phyloP scores from a whole-genome alignment of 2,888 invertebrate genomes.

The Apeira syringaria region DNA sequence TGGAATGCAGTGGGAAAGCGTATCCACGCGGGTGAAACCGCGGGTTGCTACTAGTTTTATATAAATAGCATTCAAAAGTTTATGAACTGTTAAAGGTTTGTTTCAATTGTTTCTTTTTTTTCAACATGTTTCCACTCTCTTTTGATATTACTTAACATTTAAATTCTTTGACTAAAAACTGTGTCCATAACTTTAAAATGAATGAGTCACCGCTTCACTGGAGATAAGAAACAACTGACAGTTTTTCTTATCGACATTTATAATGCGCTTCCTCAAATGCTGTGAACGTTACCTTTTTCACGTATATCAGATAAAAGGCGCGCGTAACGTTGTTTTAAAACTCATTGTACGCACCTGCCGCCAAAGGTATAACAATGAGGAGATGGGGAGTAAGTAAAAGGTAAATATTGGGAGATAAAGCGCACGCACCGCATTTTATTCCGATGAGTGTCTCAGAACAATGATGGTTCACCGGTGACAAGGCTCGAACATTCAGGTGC shows the following conservation, averaged over 20 bases:
- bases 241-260: conserved; percentile 43
- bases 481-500: conserved; percentile 59
- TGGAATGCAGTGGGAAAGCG: too few species aligned
- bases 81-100: too few species aligned
- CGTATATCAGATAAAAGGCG: conserved; percentile 47
- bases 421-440: conserved; percentile 46
- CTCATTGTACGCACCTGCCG: conserved; percentile 56
- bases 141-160: too few species aligned
- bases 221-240: conserved; percentile 19
- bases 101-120: too few species aligned
- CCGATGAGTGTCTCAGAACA: conserved; percentile 67
- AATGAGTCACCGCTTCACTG: conserved; percentile 27
- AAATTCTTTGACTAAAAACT: too few species aligned
- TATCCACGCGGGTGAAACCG: too few species aligned
- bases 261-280: conserved; percentile 50
- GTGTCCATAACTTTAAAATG: conserved; percentile 3
- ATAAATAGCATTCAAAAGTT: too few species aligned
- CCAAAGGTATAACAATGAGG: conserved; percentile 56
- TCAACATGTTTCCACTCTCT: too few species aligned
- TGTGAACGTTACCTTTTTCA: conserved; percentile 52
- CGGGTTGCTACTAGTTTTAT: too few species aligned
- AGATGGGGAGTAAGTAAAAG: conserved; percentile 55
- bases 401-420: conserved; percentile 60
- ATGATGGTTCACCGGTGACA: conserved; percentile 37
- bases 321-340: conserved; percentile 51